phyloP scores from a whole-genome alignment of 2,888 invertebrate species.

The Tridacna crocea region DNA sequence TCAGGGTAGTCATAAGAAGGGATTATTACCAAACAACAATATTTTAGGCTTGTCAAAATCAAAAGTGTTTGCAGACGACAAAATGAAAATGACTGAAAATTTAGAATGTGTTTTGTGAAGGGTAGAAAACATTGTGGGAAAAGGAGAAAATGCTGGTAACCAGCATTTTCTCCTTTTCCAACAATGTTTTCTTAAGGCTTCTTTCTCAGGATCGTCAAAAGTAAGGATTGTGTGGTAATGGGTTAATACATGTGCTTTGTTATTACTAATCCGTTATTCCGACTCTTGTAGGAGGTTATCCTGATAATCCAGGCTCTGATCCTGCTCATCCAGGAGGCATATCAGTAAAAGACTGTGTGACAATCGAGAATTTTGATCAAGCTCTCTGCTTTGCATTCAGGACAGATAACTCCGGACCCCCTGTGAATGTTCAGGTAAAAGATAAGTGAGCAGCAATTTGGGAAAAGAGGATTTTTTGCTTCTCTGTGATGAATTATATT shows the following conservation, averaged over 20 bases:
- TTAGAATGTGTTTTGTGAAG: background rate
- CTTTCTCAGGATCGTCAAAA: background rate
- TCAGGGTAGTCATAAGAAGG: no score
- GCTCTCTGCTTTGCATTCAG: conserved; percentile 81
- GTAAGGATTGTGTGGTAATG: no score
- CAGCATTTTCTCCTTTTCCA: background rate
- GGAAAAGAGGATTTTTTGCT: no score
- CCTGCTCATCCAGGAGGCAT: conserved; percentile 79
- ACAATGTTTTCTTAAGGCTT: background rate
- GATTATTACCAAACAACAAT: no score
- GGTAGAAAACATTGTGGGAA: background rate
- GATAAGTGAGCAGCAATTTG: no score
- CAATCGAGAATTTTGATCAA: conserved; percentile 69
- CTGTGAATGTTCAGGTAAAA: conserved; percentile 68
- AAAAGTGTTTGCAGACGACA: no score
- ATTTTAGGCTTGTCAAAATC: no score
- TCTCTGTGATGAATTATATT: no score
- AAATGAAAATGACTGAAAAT: no score
- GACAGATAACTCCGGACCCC: conserved; percentile 81
- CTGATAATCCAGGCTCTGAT: conserved; percentile 76
- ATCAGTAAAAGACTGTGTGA: conserved; percentile 75
- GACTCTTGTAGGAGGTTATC: conserved; percentile 77
- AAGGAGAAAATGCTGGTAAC: background rate
- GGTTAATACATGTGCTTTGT: no score
- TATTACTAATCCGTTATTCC: no score